Conservation (phyloP, 2,888 invertebrate genomes). For the Plemyria rubiginata region DNA sequence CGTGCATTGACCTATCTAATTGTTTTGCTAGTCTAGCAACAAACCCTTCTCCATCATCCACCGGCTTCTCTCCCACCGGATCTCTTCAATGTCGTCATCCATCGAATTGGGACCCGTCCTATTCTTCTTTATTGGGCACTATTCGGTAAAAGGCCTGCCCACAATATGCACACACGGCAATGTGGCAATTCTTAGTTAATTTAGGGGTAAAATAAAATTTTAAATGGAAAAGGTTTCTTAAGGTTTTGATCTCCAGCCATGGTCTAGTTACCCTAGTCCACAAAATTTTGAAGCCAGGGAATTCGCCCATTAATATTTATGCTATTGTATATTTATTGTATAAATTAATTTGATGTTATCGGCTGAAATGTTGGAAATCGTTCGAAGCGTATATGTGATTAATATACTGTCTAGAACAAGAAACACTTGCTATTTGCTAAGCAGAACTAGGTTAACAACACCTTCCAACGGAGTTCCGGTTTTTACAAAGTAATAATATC, state of each 20-base stretch:
- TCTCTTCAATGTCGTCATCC: too few species aligned
- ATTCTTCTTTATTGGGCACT: too few species aligned
- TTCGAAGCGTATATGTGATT: background rate
- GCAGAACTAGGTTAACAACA: conserved; percentile 3
- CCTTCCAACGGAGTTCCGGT: conserved; percentile 6
- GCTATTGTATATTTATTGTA: background rate
- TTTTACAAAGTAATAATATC: background rate
- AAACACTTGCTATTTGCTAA: background rate
- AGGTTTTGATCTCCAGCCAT: too few species aligned
- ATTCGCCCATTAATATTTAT: background rate
- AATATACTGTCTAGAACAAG: background rate
- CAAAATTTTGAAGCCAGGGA: background rate
- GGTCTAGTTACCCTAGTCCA: background rate
- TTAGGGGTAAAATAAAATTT: too few species aligned
- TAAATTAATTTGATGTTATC: background rate
- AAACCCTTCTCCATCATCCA: background rate
- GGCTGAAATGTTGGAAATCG: background rate
- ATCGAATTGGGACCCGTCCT: too few species aligned
- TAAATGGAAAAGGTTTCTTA: too few species aligned
- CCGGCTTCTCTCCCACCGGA: too few species aligned
- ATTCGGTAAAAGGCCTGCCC: too few species aligned
- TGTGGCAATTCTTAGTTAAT: too few species aligned
- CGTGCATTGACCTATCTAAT: conserved; percentile 26
- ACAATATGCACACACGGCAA: too few species aligned
- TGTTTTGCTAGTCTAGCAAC: conserved; percentile 3